Percentiles rank a stretch among this genome's conserved stretches.
Evolutionary conservation across 2,888 invertebrate genomes (phyloP).

Genomic region (Sesia apiformis): DNA sequence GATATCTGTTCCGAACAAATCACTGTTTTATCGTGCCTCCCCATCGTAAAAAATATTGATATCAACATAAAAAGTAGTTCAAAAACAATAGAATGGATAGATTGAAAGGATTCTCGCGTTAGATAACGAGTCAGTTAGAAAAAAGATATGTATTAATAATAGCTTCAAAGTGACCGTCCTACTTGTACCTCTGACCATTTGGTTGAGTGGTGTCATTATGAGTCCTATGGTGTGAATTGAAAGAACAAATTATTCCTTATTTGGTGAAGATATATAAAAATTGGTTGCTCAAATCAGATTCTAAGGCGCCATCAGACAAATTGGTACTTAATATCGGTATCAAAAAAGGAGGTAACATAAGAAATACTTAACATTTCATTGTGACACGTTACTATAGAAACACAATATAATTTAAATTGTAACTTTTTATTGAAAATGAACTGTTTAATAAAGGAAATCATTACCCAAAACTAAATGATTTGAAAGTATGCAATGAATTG

Average conservation of each 20-base stretch:
- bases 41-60: slow-evolving; percentile 72
- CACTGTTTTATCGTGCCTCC: slow-evolving; percentile 65
- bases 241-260: slow-evolving; percentile 5
- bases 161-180: slow-evolving; percentile 44
- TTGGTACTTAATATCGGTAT: background rate
- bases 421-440: too few species aligned
- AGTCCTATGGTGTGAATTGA: slow-evolving; percentile 9
- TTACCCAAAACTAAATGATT: background rate
- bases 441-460: background rate
- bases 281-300: background rate
- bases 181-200: slow-evolving; percentile 9
- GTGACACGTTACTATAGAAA: too few species aligned
- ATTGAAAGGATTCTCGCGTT: slow-evolving; percentile 66
- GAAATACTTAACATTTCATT: too few species aligned
- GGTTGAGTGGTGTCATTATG: slow-evolving; percentile 30
- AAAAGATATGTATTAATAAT: slow-evolving; percentile 68
- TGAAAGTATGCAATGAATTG: background rate
- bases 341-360: background rate
- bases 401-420: too few species aligned
- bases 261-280: slow-evolving; percentile 1
- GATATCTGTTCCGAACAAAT: slow-evolving; percentile 68
- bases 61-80: slow-evolving; percentile 65
- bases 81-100: slow-evolving; percentile 71
- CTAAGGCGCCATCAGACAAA: background rate
- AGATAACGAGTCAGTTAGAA: slow-evolving; percentile 56